phyloP scores from a whole-genome alignment of 53 echinoderm and acorn worm species.

The Actinopyga echinites region DNA sequence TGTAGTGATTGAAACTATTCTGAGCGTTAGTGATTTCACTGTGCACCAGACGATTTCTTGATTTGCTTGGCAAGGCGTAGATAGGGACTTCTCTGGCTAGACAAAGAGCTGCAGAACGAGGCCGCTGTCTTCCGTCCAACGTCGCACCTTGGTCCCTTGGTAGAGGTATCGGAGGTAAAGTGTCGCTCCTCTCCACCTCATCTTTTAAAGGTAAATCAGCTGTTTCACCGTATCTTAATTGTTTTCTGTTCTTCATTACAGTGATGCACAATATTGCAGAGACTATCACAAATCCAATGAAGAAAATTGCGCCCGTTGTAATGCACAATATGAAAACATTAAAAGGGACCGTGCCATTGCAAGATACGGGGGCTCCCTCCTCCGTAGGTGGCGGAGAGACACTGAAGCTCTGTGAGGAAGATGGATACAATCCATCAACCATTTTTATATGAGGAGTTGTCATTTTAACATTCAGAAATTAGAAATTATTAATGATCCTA shows the following conservation, averaged over 20 bases:
- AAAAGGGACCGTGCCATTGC: neutral
- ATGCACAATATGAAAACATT: neutral
- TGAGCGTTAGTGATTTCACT: neutral
- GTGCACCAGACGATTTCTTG: neutral
- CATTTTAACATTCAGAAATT: no score
- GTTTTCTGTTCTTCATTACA: neutral
- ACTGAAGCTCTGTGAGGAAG: no score
- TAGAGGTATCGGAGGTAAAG: neutral
- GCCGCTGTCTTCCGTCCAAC: neutral
- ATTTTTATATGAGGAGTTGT: no score
- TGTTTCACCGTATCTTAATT: neutral
- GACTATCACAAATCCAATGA: neutral
- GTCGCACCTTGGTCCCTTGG: neutral
- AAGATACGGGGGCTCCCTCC: no score
- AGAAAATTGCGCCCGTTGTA: neutral
- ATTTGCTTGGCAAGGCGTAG: constrained; percentile 27
- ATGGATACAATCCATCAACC: no score
- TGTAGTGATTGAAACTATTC: no score
- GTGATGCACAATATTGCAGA: neutral
- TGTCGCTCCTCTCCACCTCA: neutral
- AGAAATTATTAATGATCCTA: no score
- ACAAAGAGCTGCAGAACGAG: constrained; percentile 9
- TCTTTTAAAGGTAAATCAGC: neutral
- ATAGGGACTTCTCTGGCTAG: constrained; percentile 11
- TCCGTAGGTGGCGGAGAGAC: no score